Conservation (phyloP, 37 sponge, comb jelly and placozoan species). For the Crambe crambe region DNA sequence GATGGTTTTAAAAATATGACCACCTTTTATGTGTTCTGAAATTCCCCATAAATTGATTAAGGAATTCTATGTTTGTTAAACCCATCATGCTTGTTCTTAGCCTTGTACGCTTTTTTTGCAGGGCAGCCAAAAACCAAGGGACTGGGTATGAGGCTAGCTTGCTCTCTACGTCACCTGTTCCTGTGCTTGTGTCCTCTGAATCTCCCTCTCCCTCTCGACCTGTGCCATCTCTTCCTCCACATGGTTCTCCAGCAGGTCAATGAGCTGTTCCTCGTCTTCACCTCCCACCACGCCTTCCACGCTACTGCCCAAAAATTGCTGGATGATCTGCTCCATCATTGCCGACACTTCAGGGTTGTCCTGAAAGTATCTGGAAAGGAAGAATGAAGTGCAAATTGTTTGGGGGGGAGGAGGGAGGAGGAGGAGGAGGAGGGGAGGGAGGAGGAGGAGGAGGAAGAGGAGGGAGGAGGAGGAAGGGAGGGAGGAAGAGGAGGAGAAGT, state of each 20-base stretch:
- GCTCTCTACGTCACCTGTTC: conserved; percentile 11
- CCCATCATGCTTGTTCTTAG: no score
- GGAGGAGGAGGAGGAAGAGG: background rate
- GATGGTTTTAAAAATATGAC: no score
- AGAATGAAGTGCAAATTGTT: no score
- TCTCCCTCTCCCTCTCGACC: background rate
- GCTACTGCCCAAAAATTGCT: background rate
- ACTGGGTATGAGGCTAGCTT: background rate
- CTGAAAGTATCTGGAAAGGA: conserved; percentile 1
- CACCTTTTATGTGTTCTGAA: no score
- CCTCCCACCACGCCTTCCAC: background rate
- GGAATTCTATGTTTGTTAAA: no score
- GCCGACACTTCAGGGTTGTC: conserved; percentile 14
- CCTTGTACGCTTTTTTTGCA: no score
- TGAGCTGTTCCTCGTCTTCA: conserved; percentile 11
- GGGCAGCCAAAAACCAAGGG: background rate
- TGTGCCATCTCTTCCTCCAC: conserved; percentile 21
- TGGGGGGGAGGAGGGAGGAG: no score
- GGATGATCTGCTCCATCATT: conserved; percentile 21
- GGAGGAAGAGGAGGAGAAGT: no score
- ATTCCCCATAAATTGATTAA: no score
- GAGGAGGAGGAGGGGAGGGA: no score
- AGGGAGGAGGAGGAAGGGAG: background rate
- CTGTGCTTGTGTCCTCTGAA: background rate
- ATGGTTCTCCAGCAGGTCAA: conserved; percentile 16